Base-by-base conservation (phyloP, 2,797 vertebrate species). In the Acridotheres tristis region DNA sequence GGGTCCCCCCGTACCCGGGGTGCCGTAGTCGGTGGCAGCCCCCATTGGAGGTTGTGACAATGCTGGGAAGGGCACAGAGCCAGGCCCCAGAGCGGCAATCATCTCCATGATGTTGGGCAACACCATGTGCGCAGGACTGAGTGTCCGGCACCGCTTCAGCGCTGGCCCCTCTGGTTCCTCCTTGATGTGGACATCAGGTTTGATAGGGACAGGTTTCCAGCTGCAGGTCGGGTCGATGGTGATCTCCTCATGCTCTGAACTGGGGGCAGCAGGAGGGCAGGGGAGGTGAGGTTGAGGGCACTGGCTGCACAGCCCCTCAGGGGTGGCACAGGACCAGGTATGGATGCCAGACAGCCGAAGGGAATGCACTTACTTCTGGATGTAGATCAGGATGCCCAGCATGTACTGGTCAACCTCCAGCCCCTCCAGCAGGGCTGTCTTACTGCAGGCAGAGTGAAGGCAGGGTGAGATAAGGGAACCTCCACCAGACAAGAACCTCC, bases 401-500 rank as follows among this genome's bases (percentile, higher is more conserved):
- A 99, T 99, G 97, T 99, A 99, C 97, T 99, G 99, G 96, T 99
- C 99, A 68, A 99, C 99, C 96, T 99, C 99, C 85, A 99, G 98
- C 12, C 99, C 99, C 87, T 99, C 99, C 63, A 99, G 97, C 94
- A 99, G 93, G 23, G 99, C 99, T 0, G 99, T 99, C 97, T 99
- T 99, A 98, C 99, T 99, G 97, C 20, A 34, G 83, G 69, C 12
- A 69, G 34, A 45, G 54, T 51, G n/a, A 82, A 43, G 22, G 40
- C 38, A 62, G 25, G 23, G 13, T 40, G 25, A 89, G 45, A 17
- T 30, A 69, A 40, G 17, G 11, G 27, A 76, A 69, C 10, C 11
- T 14, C 23, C 48, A 42, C 16, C 12, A 51, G 42, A 38, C 15
- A 81, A 38, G 18, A 50, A 40, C 47, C 54, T 27, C 30, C 13